Base-by-base conservation (phyloP, 2,888 invertebrate genomes). In the Dyspetes luteomarginatus region DNA sequence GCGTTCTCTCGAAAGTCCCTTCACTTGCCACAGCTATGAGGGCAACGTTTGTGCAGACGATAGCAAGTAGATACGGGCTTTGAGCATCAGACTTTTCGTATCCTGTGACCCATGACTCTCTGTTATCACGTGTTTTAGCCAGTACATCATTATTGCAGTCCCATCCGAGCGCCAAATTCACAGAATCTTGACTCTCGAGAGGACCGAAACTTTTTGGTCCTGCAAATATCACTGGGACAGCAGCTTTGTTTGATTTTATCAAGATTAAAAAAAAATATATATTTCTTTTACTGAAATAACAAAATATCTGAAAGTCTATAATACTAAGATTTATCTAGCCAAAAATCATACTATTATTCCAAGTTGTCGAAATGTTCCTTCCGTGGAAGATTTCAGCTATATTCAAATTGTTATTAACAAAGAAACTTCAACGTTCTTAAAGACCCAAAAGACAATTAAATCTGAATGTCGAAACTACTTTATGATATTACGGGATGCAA, bases 31-130 rank as follows among this genome's bases (percentile, higher is more conserved):
- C 36, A n/a, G 60, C 50, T 24, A 30, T 45, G 3, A 41, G 22
- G 17, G 41, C 36, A 28, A 52, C 19, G 36, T 9, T 7, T 28
- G 12, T 36, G 41, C 17, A 30, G 28, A 30, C 19, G 17, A 17
- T 65, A 28, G n/a, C 72, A 3, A 73, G 56, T 17, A 48, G 22
- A 68, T 50, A 48, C 52, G 30, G 12, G 15, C 60, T 62, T 80
- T 76, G 56, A 76, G 24, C 45, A 72, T 26, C 41, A 67, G 56
- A 52, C 58, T 26, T 30, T 62, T 67, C 48, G 60, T 22, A 80
- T 45, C 58, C 56, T 19, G 19, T 43, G 50, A 64, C 56, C 64
- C 55, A 36, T 22, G 60, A 62, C 22, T 68, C 26, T 30, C 52
- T 43, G 12, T 9, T 17, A 17, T 17, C 56, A 45, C 43, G 19